Percentiles rank a stretch among this genome's conserved stretches.
phyloP scores from a whole-genome alignment of 92 coral and sea anemone genomes.

The Epizoanthus illoricatus region DNA sequence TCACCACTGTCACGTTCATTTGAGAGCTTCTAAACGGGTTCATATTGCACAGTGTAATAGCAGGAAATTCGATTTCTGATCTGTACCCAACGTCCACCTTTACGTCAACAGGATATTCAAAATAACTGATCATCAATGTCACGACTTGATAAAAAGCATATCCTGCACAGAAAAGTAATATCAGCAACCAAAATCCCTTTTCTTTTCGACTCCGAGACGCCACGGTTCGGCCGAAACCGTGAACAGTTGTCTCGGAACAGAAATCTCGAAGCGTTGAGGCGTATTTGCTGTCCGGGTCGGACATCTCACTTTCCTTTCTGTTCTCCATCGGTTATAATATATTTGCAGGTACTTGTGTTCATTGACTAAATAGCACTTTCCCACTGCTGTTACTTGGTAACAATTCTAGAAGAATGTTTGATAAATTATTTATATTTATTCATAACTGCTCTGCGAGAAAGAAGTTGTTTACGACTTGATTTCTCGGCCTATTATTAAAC shows the following conservation, averaged over 20 bases:
- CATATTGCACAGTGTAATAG: conserved; percentile 52
- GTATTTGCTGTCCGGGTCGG: conserved; percentile 7
- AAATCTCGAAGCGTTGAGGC: conserved; percentile 8
- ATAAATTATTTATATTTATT: too few relatives aligned
- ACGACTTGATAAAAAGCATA: conserved; percentile 31
- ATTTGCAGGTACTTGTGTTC: too few relatives aligned
- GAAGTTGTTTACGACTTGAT: too few relatives aligned
- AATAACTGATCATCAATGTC: not conserved
- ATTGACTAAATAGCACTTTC: too few relatives aligned
- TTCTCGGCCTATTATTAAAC: too few relatives aligned
- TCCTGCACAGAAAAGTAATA: conserved; percentile 28
- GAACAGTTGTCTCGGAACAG: conserved; percentile 38
- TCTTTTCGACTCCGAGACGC: conserved; percentile 32
- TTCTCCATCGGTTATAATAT: too few relatives aligned
- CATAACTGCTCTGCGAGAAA: too few relatives aligned
- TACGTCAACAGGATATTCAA: conserved; percentile 31
- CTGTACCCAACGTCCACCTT: conserved; percentile 6
- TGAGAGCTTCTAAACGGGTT: conserved; percentile 36
- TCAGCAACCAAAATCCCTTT: conserved; percentile 29
- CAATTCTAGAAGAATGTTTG: too few relatives aligned
- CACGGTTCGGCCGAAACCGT: conserved; percentile 20
- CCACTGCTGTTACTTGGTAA: too few relatives aligned
- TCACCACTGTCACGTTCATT: not conserved
- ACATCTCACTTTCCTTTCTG: conserved; percentile 1
- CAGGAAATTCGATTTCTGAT: conserved; percentile 36